A percentile compares a stretch with the other conserved stretches of the same genome.
Conservation (phyloP, 2,888 invertebrate genomes). For the Opisthograptis luteolata region DNA sequence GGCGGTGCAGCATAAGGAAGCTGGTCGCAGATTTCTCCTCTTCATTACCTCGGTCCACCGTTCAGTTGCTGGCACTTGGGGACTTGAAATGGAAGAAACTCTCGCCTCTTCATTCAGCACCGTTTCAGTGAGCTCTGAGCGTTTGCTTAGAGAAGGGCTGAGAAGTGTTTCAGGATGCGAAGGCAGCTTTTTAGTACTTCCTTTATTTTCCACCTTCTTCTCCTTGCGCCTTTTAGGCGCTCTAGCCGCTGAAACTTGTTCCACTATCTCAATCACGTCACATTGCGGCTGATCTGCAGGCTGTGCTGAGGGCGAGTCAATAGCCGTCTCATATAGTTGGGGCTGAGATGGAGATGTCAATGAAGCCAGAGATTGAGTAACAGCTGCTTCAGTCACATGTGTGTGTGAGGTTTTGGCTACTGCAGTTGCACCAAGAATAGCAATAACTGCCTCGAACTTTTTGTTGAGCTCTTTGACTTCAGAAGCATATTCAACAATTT, state of each 20-base stretch:
- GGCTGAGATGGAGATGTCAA: too few species aligned
- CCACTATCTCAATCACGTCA: background rate
- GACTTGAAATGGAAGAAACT: background rate
- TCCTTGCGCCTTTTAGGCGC: background rate
- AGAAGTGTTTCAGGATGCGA: background rate
- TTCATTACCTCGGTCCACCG: background rate
- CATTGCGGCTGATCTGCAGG: too few species aligned
- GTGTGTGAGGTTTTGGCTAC: background rate
- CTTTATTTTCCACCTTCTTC: background rate
- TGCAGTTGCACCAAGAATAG: background rate
- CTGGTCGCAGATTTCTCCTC: background rate
- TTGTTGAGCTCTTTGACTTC: background rate
- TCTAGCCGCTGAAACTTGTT: background rate
- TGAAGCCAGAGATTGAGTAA: too few species aligned
- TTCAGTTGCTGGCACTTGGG: too few species aligned
- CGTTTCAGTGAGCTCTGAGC: background rate
- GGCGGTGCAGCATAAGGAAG: conserved; percentile 1
- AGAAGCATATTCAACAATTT: background rate
- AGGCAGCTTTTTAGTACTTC: background rate
- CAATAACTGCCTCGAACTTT: background rate
- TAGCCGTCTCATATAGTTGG: too few species aligned
- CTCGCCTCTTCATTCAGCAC: background rate
- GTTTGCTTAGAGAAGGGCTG: too few species aligned
- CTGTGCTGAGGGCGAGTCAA: too few species aligned
- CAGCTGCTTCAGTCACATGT: too few species aligned